Percentiles rank a stretch among this genome's conserved stretches.
Conservation (phyloP, 2,113 vertebrate genomes). For the Urocynchramus pylzowi region DNA sequence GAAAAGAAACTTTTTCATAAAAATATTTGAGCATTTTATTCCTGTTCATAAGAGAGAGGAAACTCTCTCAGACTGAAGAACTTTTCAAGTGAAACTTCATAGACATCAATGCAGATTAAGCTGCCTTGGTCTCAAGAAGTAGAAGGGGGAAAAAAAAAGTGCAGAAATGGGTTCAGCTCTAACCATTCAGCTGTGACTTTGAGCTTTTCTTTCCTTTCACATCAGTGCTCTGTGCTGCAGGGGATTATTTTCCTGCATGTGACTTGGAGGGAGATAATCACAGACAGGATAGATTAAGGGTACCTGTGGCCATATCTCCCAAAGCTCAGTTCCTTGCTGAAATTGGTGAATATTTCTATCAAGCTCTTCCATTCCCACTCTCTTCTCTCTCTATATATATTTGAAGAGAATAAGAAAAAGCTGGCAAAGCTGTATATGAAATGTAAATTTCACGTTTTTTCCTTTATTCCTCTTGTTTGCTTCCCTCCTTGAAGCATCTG, state of each 20-base stretch:
- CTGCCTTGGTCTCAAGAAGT: constrained; percentile 14
- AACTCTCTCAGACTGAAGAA: background rate
- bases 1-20: background rate
- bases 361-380: background rate
- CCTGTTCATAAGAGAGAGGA: background rate
- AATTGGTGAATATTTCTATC: background rate
- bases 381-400: background rate
- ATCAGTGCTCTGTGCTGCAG: constrained; percentile 8
- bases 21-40: background rate
- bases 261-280: constrained; percentile 37
- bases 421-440: background rate
- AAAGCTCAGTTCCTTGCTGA: background rate
- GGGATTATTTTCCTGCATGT: constrained; percentile 53
- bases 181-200: constrained; percentile 23
- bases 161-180: background rate
- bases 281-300: constrained; percentile 28
- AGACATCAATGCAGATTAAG: constrained; percentile 35
- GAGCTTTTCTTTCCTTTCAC: constrained; percentile 38
- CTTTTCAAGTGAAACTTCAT: constrained; percentile 31
- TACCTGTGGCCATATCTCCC: constrained; percentile 27
- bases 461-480: background rate
- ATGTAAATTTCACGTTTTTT: background rate
- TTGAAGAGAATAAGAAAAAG: background rate
- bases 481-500: background rate
- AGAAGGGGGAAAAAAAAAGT: background rate